Conservation (phyloP, 2,797 vertebrate genomes). For the Neosilurus mollespiculum region DNA sequence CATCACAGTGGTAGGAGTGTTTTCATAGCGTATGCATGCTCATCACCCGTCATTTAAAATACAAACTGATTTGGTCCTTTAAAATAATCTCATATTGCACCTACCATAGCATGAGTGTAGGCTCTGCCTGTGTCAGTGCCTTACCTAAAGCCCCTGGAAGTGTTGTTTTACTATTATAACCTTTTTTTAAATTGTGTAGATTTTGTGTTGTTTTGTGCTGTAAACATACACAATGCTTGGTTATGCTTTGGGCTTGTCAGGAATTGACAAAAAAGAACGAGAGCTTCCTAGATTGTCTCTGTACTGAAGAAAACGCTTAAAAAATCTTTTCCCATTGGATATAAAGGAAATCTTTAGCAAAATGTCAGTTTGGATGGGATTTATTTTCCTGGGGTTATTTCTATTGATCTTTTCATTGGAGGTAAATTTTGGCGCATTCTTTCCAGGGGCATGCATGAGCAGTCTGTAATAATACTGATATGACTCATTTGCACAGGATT, state of each 20-base stretch:
- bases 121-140: background rate
- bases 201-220: background rate
- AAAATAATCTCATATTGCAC: background rate
- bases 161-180: background rate
- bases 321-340: background rate
- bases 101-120: background rate
- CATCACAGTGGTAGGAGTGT: background rate
- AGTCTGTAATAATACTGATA: background rate
- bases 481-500: background rate
- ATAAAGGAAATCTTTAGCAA: background rate
- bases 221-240: background rate
- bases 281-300: background rate
- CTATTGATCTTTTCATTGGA: background rate
- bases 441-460: no score
- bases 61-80: background rate
- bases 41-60: background rate
- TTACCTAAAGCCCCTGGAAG: background rate
- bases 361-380: background rate
- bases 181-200: background rate
- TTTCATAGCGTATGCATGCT: background rate
- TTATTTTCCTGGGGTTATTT: background rate
- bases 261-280: background rate
- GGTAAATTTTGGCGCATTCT: background rate
- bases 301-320: background rate
- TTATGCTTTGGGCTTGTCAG: background rate